A percentile compares a stretch with the other conserved stretches of the same genome.
phyloP scores from a whole-genome alignment of 1,140 invertebrate species.

The Ceratina calcarata region DNA sequence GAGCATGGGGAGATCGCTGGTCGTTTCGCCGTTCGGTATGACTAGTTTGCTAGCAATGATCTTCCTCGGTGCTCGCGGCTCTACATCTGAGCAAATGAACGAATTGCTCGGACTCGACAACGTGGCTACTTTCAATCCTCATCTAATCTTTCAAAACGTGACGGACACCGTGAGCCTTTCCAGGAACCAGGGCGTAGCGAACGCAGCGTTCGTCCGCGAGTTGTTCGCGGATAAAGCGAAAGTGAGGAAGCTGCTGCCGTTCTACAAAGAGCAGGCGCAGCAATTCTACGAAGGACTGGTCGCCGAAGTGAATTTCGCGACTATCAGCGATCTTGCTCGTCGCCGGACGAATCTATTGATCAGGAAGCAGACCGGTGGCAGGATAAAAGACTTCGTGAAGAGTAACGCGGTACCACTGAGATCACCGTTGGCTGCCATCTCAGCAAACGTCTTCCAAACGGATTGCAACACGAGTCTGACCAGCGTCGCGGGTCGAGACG shows the following conservation, averaged over 20 bases:
- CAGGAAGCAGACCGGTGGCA: slow-evolving; percentile 88
- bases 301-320: slow-evolving; percentile 90
- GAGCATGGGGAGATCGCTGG: slow-evolving; percentile 87
- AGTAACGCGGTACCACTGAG: slow-evolving; percentile 85
- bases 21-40: slow-evolving; percentile 92
- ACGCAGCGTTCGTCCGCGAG: slow-evolving; percentile 88
- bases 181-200: slow-evolving; percentile 85
- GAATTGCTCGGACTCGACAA: slow-evolving; percentile 91
- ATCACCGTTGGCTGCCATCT: slow-evolving; percentile 88
- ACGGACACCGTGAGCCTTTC: slow-evolving; percentile 85
- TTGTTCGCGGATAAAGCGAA: slow-evolving; percentile 89
- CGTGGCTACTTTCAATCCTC: slow-evolving; percentile 93
- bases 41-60: slow-evolving; percentile 93
- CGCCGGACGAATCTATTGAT: slow-evolving; percentile 89
- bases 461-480: slow-evolving; percentile 87
- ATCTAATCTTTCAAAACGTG: slow-evolving; percentile 91
- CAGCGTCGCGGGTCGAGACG: slow-evolving; percentile 86
- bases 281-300: slow-evolving; percentile 92
- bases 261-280: slow-evolving; percentile 91
- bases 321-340: slow-evolving; percentile 88
- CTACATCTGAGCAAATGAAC: slow-evolving; percentile 94
- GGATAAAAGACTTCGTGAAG: slow-evolving; percentile 88
- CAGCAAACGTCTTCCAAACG: slow-evolving; percentile 90
- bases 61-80: slow-evolving; percentile 91
- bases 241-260: slow-evolving; percentile 87